phyloP scores from a whole-genome alignment of 2,888 invertebrate species.

The Aporophyla nigra region DNA sequence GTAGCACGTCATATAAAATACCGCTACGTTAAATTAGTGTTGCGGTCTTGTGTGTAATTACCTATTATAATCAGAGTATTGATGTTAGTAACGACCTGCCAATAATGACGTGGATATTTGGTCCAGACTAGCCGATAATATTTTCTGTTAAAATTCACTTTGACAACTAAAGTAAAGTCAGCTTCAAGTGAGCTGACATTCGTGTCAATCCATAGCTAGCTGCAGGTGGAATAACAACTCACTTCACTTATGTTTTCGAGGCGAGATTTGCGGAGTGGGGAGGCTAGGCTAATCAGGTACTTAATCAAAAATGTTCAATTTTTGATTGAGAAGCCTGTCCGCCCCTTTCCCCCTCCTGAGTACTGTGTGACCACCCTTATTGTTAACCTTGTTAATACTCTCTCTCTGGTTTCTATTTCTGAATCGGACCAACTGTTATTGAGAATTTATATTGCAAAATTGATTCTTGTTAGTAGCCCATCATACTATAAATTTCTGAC shows the following conservation, averaged over 20 bases:
- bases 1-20: slow-evolving; percentile 4
- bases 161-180: too few species aligned
- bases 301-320: background rate
- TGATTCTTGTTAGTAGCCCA: background rate
- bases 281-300: too few species aligned
- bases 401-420: background rate
- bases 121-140: background rate
- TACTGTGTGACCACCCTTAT: background rate
- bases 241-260: too few species aligned
- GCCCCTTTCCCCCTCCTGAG: background rate
- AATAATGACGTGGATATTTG: background rate
- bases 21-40: background rate
- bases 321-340: background rate
- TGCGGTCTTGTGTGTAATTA: background rate
- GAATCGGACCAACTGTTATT: background rate
- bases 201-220: too few species aligned
- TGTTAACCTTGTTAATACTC: background rate
- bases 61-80: background rate
- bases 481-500: too few species aligned
- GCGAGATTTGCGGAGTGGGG: too few species aligned
- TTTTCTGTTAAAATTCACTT: too few species aligned
- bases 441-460: background rate
- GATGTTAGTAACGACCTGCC: background rate
- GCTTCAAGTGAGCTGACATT: too few species aligned
- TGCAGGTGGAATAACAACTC: too few species aligned